Base-by-base conservation (phyloP, 2,888 invertebrate species). In the Drosophila melanocephala region DNA sequence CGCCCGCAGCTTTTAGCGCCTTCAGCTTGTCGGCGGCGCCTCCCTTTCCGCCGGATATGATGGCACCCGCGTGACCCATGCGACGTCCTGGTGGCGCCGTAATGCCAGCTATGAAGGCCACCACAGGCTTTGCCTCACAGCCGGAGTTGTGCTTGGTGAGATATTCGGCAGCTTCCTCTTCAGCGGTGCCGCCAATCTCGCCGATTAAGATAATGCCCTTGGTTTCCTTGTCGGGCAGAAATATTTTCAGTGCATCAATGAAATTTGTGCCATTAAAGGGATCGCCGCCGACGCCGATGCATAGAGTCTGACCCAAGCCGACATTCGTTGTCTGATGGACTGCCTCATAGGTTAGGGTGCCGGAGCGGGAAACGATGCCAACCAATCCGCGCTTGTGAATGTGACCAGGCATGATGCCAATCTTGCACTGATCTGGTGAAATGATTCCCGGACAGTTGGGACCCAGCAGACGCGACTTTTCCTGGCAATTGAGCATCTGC, bases 1-100 rank as follows among this genome's bases (percentile, higher is more conserved):
- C 99, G 84, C 98, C 97, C 75, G 98, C 99, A 94, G 96, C 96
- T 94, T 97, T 96, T 71, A 99, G 94, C 62, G 99, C 99, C 87
- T 97, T 96, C 79, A 99, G 99, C 94, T 99, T 99, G 92, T 98
- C 99, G 94, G 96, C 96, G 63, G 99, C 99, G 42, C 98, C 98
- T 64, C 99, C 99, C 93, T 99, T 99, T 53, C 99, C 99, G 16
- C 99, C 99, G 1, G 99, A 97, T 92, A 99, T 99, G 90, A 99
- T 99, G 77, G 99, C 99, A 73, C 99, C 99, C 59, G 99, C 99
- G 94, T 99, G 99, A 33, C 99, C 99, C 99, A 99, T 99, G 91
- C 99, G 95, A 84, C 99, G 95, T 56, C 99, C 99, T 19, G 99
- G 98, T 5, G 99, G 99, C 2, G 99, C 99, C 3, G 99, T 99